These are phyloP conservation scores for Echiichthys vipera DNA, from an alignment of 2,797 vertebrate genomes.

Conservation along the genomic window DNA sequence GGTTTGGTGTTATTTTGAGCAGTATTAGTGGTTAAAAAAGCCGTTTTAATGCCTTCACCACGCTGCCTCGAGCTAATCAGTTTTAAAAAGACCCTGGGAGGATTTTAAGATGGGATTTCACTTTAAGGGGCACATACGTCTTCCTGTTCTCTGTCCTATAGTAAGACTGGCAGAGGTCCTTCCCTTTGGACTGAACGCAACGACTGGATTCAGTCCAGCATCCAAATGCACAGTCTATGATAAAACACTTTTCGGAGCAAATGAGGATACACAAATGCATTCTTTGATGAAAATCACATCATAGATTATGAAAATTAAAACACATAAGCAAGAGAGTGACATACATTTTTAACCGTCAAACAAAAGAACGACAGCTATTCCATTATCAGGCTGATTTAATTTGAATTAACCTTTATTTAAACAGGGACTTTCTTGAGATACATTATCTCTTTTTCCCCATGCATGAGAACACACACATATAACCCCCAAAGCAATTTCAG, in stretches of 20 bases:
- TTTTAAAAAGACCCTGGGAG: no score
- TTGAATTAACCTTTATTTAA: background rate
- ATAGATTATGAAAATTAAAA: background rate
- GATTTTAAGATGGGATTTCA: no score
- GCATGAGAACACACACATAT: no score
- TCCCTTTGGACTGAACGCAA: background rate
- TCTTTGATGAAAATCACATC: background rate
- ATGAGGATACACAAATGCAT: background rate
- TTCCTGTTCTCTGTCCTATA: background rate
- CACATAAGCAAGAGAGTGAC: background rate
- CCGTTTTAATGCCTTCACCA: no score
- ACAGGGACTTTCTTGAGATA: background rate
- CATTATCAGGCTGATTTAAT: background rate
- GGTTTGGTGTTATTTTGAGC: no score
- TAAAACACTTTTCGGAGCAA: background rate
- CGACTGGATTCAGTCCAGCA: background rate
- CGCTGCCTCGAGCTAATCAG: no score
- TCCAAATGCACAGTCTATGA: background rate
- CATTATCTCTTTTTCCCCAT: background rate
- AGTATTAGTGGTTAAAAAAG: no score
- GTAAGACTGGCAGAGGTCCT: background rate
- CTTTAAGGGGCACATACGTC: no score
- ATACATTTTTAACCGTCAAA: background rate
- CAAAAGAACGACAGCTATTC: background rate
- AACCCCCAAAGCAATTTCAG: no score